Conservation (phyloP, 2,113 vertebrate genomes). For the Hoplias malabaricus region DNA sequence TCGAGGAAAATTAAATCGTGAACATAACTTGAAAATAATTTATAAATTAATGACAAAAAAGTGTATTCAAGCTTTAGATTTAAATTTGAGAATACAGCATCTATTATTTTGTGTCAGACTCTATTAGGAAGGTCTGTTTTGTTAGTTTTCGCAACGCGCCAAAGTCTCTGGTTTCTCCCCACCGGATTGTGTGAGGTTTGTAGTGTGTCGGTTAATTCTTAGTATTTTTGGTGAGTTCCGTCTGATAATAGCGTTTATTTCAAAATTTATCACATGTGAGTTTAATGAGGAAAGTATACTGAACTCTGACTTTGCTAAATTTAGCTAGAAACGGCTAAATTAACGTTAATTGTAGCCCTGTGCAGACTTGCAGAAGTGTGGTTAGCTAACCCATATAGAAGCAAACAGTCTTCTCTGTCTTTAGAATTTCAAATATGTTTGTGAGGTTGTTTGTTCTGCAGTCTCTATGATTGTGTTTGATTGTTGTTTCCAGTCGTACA, state of each 20-base stretch:
- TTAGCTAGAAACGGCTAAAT: neutral
- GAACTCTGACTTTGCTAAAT: neutral
- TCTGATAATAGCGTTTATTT: neutral
- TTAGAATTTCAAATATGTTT: too few relatives aligned
- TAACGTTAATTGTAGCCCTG: too few relatives aligned
- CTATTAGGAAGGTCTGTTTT: slow-evolving; percentile 57
- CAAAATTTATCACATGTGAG: neutral
- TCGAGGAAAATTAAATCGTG: too few relatives aligned
- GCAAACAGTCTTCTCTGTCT: too few relatives aligned
- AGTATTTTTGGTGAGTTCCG: neutral
- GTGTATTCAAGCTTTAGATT: too few relatives aligned
- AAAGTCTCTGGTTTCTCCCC: slow-evolving; percentile 42
- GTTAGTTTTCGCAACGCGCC: slow-evolving; percentile 64
- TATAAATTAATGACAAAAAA: too few relatives aligned
- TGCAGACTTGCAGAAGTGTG: too few relatives aligned
- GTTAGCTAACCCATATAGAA: too few relatives aligned
- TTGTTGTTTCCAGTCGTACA: neutral
- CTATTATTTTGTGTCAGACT: slow-evolving; percentile 32
- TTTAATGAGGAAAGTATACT: neutral
- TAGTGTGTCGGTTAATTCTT: neutral
- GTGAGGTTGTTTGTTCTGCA: neutral
- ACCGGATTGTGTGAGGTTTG: neutral
- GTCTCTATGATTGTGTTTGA: slow-evolving; percentile 36
- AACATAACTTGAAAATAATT: too few relatives aligned
- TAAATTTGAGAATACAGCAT: too few relatives aligned